Base-by-base conservation (phyloP, 2,888 invertebrate species). In the Drosophila paramelanica region DNA sequence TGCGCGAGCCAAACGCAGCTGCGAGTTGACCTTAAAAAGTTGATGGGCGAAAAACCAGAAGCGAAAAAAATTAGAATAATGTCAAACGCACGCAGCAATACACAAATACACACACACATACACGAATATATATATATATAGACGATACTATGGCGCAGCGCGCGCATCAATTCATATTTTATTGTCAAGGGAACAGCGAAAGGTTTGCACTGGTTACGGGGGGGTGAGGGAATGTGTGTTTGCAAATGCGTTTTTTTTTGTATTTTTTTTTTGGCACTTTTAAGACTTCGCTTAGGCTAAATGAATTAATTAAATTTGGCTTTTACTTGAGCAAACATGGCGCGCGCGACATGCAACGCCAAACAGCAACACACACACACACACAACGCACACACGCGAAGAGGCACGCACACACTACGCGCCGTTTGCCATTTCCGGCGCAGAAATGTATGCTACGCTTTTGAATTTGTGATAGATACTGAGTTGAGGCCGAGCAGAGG, bases 91-190 rank as follows among this genome's bases (percentile, higher is more conserved):
- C 61, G 38, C 58, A 60, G 41, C 55, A 65, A 60, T 55, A 62
- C 42, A 68, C 60, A 64, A 23, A 60, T 11, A 66, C 57, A 55
- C 20, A 55, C 47, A 39, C n/a, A 49, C 31, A 57, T 7, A 27
- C 7, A 33, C n/a, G n/a, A 17, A 13, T 13, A 45, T n/a, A 31
- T 47, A 39, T 49, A 50, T 61, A 58, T 57, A 41, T 47, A 11
- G 39, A 25, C 36, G 20, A 58, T 67, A 67, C 50, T 56, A 62
- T 61, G 53, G 73, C 72, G 71, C 74, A 65, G 77, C 72, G 77
- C 73, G 74, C 74, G 77, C 80, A 77, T 77, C 82, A 82, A 80
- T 80, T 85, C 76, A 81, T 79, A 78, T 76, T 85, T 81, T 77
- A 82, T 85, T 81, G 79, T 76, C 73, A 76, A 73, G 73, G 78